Conservation (phyloP, 2,113 vertebrate species). For the Cinclus cinclus region DNA sequence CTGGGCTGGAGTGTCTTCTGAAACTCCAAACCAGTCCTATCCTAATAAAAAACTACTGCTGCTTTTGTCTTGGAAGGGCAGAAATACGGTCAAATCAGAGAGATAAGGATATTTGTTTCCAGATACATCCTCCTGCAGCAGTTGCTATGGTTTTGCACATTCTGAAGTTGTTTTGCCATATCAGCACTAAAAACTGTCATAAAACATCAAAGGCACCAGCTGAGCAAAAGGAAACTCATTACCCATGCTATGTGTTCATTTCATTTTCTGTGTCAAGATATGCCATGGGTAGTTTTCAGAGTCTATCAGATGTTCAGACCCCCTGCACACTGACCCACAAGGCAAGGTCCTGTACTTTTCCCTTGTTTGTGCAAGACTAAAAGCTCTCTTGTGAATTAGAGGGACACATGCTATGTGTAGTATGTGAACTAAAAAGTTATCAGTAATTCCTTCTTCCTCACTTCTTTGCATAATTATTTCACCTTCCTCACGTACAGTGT, state of each 20-base stretch:
- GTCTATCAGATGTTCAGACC: neutral
- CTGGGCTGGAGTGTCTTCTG: neutral
- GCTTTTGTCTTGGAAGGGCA: neutral
- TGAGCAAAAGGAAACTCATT: neutral
- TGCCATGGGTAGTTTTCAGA: neutral
- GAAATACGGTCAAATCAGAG: neutral
- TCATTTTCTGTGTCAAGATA: neutral
- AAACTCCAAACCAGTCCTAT: neutral
- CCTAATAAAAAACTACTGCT: neutral
- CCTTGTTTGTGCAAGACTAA: neutral
- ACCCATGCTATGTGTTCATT: neutral
- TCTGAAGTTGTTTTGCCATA: neutral
- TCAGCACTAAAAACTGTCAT: conserved; percentile 11
- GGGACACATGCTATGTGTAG: neutral
- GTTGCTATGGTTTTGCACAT: conserved; percentile 45
- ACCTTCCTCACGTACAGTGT: neutral
- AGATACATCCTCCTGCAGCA: neutral
- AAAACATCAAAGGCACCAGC: conserved; percentile 5
- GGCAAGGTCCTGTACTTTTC: neutral
- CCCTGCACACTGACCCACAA: neutral
- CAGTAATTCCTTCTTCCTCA: neutral
- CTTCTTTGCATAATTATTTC: neutral
- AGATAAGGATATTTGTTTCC: neutral
- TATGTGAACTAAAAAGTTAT: neutral
- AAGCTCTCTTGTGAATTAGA: neutral